Evolutionary conservation across 2,888 invertebrate genomes (phyloP).

Genomic region (Dynastes tityus): DNA sequence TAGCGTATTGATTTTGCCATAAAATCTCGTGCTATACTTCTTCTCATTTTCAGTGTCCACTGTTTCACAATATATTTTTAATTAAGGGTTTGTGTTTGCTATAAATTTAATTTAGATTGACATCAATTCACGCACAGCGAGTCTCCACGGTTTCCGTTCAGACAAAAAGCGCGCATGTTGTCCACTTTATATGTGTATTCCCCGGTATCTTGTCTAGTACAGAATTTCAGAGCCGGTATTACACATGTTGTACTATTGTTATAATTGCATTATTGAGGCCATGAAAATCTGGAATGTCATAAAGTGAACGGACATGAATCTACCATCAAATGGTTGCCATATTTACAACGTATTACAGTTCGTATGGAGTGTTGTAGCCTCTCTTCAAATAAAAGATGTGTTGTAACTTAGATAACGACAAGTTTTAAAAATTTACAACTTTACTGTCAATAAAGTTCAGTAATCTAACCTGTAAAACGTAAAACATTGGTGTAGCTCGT

Average conservation of each 20-base stretch:
- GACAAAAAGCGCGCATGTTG: neutral
- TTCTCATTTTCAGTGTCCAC: constrained; percentile 22
- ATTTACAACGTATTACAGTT: neutral
- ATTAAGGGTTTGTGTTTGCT: constrained; percentile 15
- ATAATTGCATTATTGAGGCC: neutral
- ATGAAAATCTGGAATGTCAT: neutral
- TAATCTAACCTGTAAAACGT: too few relatives aligned
- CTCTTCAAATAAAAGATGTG: too few relatives aligned
- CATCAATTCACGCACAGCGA: neutral
- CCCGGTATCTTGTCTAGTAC: neutral
- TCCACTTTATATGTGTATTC: neutral
- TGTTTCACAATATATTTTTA: constrained; percentile 21
- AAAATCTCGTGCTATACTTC: constrained; percentile 5
- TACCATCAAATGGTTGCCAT: neutral
- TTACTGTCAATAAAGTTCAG: too few relatives aligned
- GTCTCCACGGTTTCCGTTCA: neutral
- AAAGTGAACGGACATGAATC: neutral
- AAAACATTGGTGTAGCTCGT: too few relatives aligned
- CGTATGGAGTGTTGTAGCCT: too few relatives aligned
- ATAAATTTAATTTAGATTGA: constrained; percentile 23
- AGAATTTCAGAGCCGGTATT: neutral
- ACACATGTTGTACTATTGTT: neutral
- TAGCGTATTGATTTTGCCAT: constrained; percentile 29
- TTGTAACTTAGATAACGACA: too few relatives aligned
- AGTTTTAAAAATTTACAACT: too few relatives aligned